Evolutionary conservation across 2,113 vertebrate species (phyloP), one percentile per base, ranked within the genome.

Genomic region (Mionectes macconnelli): DNA sequence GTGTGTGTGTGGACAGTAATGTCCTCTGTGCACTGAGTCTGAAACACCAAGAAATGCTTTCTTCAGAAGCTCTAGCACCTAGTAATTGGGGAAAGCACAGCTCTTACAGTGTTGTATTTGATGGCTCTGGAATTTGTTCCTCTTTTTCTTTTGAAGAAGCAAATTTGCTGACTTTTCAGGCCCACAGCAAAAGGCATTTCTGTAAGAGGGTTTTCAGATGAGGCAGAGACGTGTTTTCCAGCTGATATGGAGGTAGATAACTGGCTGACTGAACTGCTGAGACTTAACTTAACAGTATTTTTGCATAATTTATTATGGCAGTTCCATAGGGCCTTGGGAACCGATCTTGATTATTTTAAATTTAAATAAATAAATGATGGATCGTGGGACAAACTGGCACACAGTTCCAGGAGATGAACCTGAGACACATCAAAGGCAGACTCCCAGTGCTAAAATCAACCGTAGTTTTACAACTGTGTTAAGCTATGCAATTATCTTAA

Each of bases 331-430:
- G 50, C 30, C 83, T 90, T 77, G 39, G 79, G 56, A 92, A 76
- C 33, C 0, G 0, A 82, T 82, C 49, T 62, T 79, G 60, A 84
- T 79, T 44, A 27, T 89, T 89, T 96, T 62, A 64, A 53, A 84
- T n/a, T 52, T 73, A 90, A 94, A 81, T 79, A 94, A 96, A 91
- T 91, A 94, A 85, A 33, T 69, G 33, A 83, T 28, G 44, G 35
- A 85, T 56, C 0, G 0, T 49, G 44, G 22, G 53, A 77, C 75
- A 81, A 89, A 89, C 67, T 62, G 66, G n/a, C 68, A 66, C 21
- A 85, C 64, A 20, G 9, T 94, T 96, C 70, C 64, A 89, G 60
- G 33, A 80, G 81, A n/a, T 75, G 93, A 97, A 92, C 57, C 89
- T 66, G 39, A 47, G 42, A 21, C 20, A 64, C 66, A 90, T 74